Base-by-base conservation (phyloP, 2,888 invertebrate species). In the Eurytoma californica region DNA sequence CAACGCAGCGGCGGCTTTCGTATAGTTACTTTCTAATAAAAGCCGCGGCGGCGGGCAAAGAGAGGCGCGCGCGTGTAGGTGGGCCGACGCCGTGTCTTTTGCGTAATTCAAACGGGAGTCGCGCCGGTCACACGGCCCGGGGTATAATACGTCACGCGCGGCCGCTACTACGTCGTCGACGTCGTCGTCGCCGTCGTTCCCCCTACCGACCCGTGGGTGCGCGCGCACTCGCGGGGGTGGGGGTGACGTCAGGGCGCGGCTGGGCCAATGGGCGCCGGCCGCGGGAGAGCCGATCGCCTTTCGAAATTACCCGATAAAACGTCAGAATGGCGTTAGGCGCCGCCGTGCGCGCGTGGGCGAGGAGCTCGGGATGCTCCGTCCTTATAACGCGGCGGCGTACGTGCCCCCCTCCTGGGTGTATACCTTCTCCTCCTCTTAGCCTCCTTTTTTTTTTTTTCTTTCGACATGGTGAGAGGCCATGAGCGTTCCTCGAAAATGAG, bases 1-100 rank as follows among this genome's bases (percentile, higher is more conserved):
- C 49, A 57, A 51, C 51, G n/a, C n/a, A n/a, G 53, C 53, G 53
- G 14, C 14, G 53, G 63, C 68, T 72, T 72, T 68, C 68, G 47
- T 68, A 13, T 70, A 24, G 24, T 24, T 24, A 79, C 80, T 80
- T 80, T 80, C 80, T 77, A 80, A 80, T 77, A 69, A 77, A 73
- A 58, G 63, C 14, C 18, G 49, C 7, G n/a, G 68, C 16, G 39
- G 39, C 24, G 20, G 20, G 24, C 16, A 67, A 67, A 24, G 51
- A 67, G 51, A 67, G 58, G 47, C 3, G 58, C 20, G 66, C 14
- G 47, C 28, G 58, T 9, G 70, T 70, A 57, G 69, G 20, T 57
- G 30, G 47, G 47, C 60, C 28, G 69, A 24, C n/a, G 18, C 47
- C 39, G 63, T 18, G 63, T 39, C 60, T 60, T 69, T 70, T 70